Base-by-base conservation (phyloP, 2,888 invertebrate species). In the Drosophila subquinaria region DNA sequence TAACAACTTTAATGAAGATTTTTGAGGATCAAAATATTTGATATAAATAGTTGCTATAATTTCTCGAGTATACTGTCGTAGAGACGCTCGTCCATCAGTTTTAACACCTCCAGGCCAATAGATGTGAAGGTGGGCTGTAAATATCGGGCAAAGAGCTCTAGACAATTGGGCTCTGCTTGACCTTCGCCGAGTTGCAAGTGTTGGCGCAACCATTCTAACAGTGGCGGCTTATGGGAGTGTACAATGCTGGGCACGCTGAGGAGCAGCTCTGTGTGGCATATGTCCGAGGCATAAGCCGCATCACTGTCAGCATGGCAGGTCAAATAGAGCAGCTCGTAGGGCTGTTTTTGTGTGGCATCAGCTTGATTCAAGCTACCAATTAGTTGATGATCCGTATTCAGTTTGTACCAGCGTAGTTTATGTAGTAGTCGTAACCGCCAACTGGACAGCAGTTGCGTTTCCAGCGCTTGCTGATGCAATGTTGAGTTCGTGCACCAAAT, bases 181-280 rank as follows among this genome's bases (percentile, higher is more conserved):
- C 30, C 20, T 0, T 3, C 6, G 0, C 11, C 23, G 8, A 62
- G 57, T 9, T 4, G 95, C 94, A 96, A 76, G 5, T 81, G 23
- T 11, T 79, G 69, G 3, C 72, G 73, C 13, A 90, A 73, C 91
- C 93, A 94, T 95, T 96, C 95, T 80, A 94, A 89, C 61, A 99
- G 93, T 0, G 98, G 98, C 43, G 98, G 98, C 93, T 99, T 99
- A 92, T 98, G 98, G 0, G 99, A 99, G 93, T 99, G 98, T 67
- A 98, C 94, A 15, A 97, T 96, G 93, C 98, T 98, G 0, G 99
- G 98, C 23, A 98, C 94, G 92, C 98, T 98, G 17, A 97, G 93
- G 61, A 98, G 91, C 48, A 97, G 88, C 90, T 95, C 95, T 5
- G 94, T 92, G 72, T 72, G 94, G 91, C 3, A 94, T 92, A 76